These are phyloP conservation scores for Alosa alosa DNA, from an alignment of 2,113 vertebrate species.

Conservation along the genomic window DNA sequence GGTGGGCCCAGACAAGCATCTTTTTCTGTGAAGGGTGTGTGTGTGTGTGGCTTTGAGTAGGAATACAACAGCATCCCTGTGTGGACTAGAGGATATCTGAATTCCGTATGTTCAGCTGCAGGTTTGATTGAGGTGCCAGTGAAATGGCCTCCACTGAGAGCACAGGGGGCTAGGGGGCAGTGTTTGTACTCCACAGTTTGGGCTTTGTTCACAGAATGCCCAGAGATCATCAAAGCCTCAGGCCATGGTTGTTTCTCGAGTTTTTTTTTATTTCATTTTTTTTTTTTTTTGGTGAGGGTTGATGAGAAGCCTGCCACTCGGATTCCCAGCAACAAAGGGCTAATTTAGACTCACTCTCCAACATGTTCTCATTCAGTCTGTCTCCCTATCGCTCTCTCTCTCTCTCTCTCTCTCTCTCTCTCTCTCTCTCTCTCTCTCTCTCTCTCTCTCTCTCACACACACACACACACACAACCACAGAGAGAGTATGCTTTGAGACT, in stretches of 20 bases:
- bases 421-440: not conserved
- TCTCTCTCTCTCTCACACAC: not conserved
- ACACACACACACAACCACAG: not conserved
- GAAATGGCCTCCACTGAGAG: slow-evolving; percentile 1
- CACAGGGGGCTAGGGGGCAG: not conserved
- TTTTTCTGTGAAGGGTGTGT: slow-evolving; percentile 52
- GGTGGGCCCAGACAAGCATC: slow-evolving; percentile 40
- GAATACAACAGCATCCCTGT: slow-evolving; percentile 26
- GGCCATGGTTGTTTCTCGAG: not conserved
- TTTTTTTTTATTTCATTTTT: not conserved
- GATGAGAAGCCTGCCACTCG: not conserved
- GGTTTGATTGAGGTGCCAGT: slow-evolving; percentile 61
- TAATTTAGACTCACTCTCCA: not conserved
- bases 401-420: not conserved
- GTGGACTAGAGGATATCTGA: slow-evolving; percentile 45
- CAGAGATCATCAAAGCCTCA: not conserved
- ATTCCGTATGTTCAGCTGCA: slow-evolving; percentile 36
- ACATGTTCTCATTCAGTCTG: too few species aligned
- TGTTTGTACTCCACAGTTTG: not conserved
- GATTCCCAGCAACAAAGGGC: not conserved
- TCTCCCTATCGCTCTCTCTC: not conserved
- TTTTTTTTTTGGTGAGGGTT: too few species aligned
- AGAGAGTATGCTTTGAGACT: not conserved
- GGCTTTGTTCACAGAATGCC: not conserved
- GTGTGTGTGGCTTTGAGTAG: slow-evolving; percentile 29